phyloP scores from a whole-genome alignment of 2,797 vertebrate species.

The Crax fasciolata region DNA sequence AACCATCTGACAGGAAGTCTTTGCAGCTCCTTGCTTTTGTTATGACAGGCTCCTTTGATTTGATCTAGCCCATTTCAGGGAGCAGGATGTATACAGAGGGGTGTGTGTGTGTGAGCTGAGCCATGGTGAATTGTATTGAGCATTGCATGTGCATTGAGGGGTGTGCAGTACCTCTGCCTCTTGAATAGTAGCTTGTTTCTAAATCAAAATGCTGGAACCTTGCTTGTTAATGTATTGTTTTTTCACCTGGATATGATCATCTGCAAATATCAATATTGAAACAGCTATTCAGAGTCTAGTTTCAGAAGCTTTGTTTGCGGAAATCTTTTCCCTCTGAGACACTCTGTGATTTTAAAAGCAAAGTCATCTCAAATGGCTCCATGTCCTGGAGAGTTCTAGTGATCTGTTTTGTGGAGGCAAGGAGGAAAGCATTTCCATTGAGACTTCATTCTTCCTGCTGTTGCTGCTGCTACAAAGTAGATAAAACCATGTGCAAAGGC shows the following conservation, averaged over 20 bases:
- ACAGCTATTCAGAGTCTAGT: not conserved
- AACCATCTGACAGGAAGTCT: not conserved
- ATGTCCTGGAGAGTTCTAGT: fast-evolving
- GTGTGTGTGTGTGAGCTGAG: no score
- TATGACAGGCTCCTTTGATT: not conserved
- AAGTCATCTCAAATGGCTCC: not conserved
- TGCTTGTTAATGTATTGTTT: not conserved
- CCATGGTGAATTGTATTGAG: not conserved
- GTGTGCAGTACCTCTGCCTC: not conserved
- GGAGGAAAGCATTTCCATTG: not conserved
- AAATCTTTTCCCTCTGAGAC: not conserved
- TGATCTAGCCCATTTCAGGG: not conserved
- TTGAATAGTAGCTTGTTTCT: not conserved
- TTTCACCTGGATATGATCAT: not conserved
- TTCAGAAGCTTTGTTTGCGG: not conserved
- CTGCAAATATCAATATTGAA: not conserved
- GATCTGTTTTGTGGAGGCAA: not conserved
- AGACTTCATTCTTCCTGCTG: not conserved
- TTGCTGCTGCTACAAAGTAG: not conserved
- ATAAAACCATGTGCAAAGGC: not conserved
- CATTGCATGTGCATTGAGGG: fast-evolving
- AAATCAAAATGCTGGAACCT: not conserved
- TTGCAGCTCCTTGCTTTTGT: not conserved
- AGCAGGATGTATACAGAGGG: not conserved
- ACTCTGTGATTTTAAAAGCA: not conserved